Conservation (phyloP, 2,113 vertebrate species). For the Actenoides hombroni region DNA sequence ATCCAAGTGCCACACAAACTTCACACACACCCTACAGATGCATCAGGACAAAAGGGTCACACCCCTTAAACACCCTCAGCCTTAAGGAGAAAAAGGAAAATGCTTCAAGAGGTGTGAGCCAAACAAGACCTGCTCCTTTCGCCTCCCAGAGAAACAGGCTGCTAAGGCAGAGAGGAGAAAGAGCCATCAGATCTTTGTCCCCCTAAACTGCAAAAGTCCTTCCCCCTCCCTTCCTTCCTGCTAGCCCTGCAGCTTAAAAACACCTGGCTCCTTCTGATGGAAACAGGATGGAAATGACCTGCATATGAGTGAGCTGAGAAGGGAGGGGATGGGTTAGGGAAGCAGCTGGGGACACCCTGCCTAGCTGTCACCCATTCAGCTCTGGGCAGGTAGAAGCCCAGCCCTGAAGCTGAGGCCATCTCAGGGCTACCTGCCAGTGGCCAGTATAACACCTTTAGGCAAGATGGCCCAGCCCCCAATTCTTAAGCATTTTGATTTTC, state of each 20-base stretch:
- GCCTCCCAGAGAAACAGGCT: neutral
- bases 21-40: rapidly evolving
- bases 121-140: neutral
- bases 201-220: rapidly evolving
- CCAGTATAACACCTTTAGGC: neutral
- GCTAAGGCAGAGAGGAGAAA: rapidly evolving
- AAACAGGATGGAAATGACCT: neutral
- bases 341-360: neutral
- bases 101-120: neutral
- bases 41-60: neutral
- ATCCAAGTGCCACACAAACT: neutral
- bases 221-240: no score
- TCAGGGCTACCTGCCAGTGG: neutral
- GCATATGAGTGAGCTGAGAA: neutral
- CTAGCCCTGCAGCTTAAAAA: neutral
- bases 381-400: neutral
- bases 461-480: neutral
- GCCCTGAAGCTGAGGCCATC: rapidly evolving
- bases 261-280: neutral
- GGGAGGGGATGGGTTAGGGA: neutral
- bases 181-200: rapidly evolving
- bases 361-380: neutral
- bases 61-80: neutral
- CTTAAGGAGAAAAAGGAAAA: neutral
- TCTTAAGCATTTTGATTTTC: neutral